Evolutionary conservation across 2,113 vertebrate genomes (phyloP), one percentile per base, ranked within the genome.

Genomic region (Aythya baeri): DNA sequence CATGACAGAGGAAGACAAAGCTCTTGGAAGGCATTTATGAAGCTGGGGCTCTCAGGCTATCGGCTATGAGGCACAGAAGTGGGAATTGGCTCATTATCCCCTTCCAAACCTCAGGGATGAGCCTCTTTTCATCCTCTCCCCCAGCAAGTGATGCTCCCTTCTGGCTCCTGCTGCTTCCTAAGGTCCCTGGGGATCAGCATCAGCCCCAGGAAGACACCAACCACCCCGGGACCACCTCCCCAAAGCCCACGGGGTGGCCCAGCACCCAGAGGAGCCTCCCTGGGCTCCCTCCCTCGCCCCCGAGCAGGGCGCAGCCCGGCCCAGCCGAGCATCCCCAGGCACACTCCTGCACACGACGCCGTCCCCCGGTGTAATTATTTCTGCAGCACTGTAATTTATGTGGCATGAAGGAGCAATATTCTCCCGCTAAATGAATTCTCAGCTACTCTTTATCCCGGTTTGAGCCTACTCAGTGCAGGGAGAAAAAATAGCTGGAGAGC

Each of bases 391-490:
- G 0, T 61, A 87, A 94, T 94, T 96, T 92, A 96, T 94, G 94
- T 89, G 94, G 83, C 83, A 81, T 89, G 86, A 86, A 96, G 87
- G 84, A 95, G 74, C 86, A 90, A 95, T 93, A 88, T 61, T 89
- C 90, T 93, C 80, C 87, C 76, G 88, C 95, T 97, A 97, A 96
- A 96, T 87, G 89, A 93, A 85, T 94, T 93, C 91, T 93, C 62
- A 94, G 89, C 86, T 86, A 88, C 92, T 89, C 80, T 62, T 93
- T 41, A 55, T 76, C 1, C 0, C n/a, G 46, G 57, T 83, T 67
- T 34, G 87, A 96, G 92, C 77, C 46, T n/a, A 83, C 17, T 95
- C 93, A 32, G 88, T 0, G 0, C 13, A 5, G 34, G 65, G 65
- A 75, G 55, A 9, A 20, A 66, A 88, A 74, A 41, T 31, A 86